These are phyloP conservation scores for Busseola fusca DNA, from an alignment of 2,888 invertebrate genomes.

Conservation along the genomic window DNA sequence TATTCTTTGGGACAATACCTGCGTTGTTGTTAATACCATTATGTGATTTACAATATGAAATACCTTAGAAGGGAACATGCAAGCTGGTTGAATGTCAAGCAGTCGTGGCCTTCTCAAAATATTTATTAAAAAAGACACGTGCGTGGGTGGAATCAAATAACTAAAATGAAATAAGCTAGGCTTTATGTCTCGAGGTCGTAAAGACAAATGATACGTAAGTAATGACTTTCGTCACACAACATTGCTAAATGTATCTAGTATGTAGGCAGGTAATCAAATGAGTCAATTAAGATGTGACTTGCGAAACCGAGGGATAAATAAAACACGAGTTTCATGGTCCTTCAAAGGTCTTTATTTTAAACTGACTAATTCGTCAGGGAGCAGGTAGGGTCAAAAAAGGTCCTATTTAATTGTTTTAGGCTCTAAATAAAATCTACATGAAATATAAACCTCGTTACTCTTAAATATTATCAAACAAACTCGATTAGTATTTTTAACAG, in stretches of 20 bases:
- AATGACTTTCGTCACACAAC: constrained; percentile 54
- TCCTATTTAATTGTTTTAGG: constrained; percentile 17
- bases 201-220: constrained; percentile 45
- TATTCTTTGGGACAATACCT: constrained; percentile 42
- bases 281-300: constrained; percentile 16
- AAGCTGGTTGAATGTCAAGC: constrained; percentile 6
- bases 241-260: constrained; percentile 38
- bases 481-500: constrained; percentile 45
- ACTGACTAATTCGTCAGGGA: not conserved
- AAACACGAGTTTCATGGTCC: constrained; percentile 2
- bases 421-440: constrained; percentile 14
- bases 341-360: constrained; percentile 12
- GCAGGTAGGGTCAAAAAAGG: constrained; percentile 9
- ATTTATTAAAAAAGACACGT: constrained; percentile 26
- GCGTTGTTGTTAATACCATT: constrained; percentile 27
- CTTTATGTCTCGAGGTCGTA: constrained; percentile 58
- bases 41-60: constrained; percentile 24
- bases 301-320: constrained; percentile 15
- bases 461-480: constrained; percentile 35
- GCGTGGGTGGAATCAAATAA: constrained; percentile 60
- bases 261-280: constrained; percentile 44
- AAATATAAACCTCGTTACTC: constrained; percentile 21
- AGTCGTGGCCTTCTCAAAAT: constrained; percentile 33
- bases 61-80: constrained; percentile 1
- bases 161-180: constrained; percentile 60